A percentile compares a stretch with the other conserved stretches of the same genome.
phyloP scores from a whole-genome alignment of 2,888 invertebrate species.

The Tromatobia lineatoria region DNA sequence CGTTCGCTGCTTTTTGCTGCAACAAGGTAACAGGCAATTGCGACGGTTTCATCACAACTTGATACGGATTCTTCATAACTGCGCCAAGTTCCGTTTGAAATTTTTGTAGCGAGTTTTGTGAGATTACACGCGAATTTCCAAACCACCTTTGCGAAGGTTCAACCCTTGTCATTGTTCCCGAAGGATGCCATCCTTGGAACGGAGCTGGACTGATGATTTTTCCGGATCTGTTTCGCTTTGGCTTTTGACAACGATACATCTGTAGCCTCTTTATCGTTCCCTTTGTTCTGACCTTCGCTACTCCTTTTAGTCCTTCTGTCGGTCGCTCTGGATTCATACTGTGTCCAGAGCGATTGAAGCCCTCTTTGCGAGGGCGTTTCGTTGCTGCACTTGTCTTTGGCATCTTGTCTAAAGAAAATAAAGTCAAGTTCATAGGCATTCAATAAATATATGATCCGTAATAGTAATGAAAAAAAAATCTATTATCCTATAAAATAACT shows the following conservation, averaged over 20 bases:
- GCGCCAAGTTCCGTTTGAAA: constrained; percentile 98
- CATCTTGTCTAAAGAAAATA: constrained; percentile 86
- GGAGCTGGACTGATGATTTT: constrained; percentile 98
- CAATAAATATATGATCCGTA: background rate
- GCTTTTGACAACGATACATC: constrained; percentile 99
- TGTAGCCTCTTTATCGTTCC: constrained; percentile 98
- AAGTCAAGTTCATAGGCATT: background rate
- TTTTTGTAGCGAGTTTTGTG: constrained; percentile 95
- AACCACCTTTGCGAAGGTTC: constrained; percentile 99
- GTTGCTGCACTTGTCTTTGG: constrained; percentile 91
- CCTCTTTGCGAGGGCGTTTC: constrained; percentile 93
- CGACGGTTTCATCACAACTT: constrained; percentile 98
- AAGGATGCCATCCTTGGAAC: constrained; percentile 95
- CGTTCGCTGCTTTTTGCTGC: constrained; percentile 96
- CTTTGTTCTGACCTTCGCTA: constrained; percentile 94
- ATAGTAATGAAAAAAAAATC: background rate
- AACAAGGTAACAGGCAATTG: constrained; percentile 97
- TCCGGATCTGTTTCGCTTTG: constrained; percentile 95
- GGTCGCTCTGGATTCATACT: constrained; percentile 98
- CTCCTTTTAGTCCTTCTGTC: constrained; percentile 92
- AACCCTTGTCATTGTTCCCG: constrained; percentile 97
- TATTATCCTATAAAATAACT: background rate
- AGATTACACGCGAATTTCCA: constrained; percentile 98
- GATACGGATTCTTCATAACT: constrained; percentile 98
- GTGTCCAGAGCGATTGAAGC: constrained; percentile 94